A percentile compares a stretch with the other conserved stretches of the same genome.
Evolutionary conservation across 2,888 invertebrate genomes (phyloP).

Genomic region (Eumacrocentrus americanus): DNA sequence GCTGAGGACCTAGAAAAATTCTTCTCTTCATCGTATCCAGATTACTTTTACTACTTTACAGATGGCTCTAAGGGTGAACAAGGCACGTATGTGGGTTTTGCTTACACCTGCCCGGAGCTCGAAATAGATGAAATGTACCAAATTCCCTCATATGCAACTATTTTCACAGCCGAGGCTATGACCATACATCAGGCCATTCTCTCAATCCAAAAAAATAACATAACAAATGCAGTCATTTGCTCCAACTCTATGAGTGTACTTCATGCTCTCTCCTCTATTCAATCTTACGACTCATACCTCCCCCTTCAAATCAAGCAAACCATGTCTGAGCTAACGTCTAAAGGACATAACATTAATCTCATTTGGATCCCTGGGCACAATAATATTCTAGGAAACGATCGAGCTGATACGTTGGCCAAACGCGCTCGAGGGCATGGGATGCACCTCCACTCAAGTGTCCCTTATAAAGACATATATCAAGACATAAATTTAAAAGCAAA

Average conservation of each 20-base stretch:
- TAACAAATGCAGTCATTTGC: not conserved
- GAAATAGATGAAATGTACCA: not conserved
- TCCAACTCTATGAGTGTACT: not conserved
- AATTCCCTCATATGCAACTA: not conserved
- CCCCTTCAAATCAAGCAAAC: too few relatives aligned
- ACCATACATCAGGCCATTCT: not conserved
- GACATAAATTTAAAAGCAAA: too few relatives aligned
- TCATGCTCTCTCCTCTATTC: not conserved
- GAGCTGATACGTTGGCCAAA: too few relatives aligned
- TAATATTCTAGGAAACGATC: too few relatives aligned
- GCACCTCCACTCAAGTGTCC: too few relatives aligned
- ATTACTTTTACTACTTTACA: not conserved
- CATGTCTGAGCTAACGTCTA: too few relatives aligned
- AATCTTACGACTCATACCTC: too few relatives aligned
- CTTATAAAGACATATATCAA: too few relatives aligned
- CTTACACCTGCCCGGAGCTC: not conserved
- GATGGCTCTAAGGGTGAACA: not conserved
- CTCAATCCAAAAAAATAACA: not conserved
- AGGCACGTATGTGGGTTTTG: not conserved
- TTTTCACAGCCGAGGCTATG: not conserved
- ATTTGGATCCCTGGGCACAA: too few relatives aligned
- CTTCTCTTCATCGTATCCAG: not conserved
- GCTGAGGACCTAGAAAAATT: too few relatives aligned
- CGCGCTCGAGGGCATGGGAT: too few relatives aligned
- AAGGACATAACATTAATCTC: too few relatives aligned